Base-by-base conservation (phyloP, 2,797 vertebrate species). In the Apogon hyalosoma region DNA sequence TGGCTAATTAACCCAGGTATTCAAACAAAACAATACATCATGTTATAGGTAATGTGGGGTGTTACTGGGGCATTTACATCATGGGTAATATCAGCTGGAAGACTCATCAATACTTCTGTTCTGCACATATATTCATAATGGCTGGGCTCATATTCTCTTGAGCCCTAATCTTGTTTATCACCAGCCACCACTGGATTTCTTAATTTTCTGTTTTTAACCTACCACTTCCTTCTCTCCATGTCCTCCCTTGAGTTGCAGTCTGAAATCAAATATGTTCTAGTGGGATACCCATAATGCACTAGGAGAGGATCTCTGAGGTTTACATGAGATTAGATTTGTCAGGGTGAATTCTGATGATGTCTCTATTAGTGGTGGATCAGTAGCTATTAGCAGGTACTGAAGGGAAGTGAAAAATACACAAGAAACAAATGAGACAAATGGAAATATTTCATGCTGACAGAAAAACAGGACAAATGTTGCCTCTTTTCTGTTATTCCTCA, bases 191-290 rank as follows among this genome's bases (percentile, higher is more conserved):
- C n/a, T n/a, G n/a, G n/a, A n/a, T n/a, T n/a, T 73, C 56, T 73
- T 83, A 57, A 87, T 89, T 83, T 86, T 55, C 66, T 77, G 19
- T 67, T 57, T 53, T 21, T n/a, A 19, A 31, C 71, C 62, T 86
- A 53, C 13, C 15, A 47, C 53, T 66, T 69, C 62, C 47, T 64
- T 36, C 47, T 61, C 10, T 72, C 85, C 86, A 89, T 80, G 78
- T 77, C 59, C 75, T 65, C 57, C 52, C 59, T 66, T 51, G 63
- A 81, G 75, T 79, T 59, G 24, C 49, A 75, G 66, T 73, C 63
- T 53, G 11, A 54, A 63, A 77, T 83, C 78, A 82, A 79, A 71
- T 71, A n/a, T n/a, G n/a, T n/a, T n/a, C n/a, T n/a, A n/a, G n/a
- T n/a, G n/a, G n/a, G 28, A 80, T 59, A 73, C 79, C 73, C 69